Percentiles rank a stretch among this genome's conserved stretches.
These are phyloP conservation scores for Archivesica marissinica DNA, from an alignment of 1,140 invertebrate species.

Conservation along the genomic window DNA sequence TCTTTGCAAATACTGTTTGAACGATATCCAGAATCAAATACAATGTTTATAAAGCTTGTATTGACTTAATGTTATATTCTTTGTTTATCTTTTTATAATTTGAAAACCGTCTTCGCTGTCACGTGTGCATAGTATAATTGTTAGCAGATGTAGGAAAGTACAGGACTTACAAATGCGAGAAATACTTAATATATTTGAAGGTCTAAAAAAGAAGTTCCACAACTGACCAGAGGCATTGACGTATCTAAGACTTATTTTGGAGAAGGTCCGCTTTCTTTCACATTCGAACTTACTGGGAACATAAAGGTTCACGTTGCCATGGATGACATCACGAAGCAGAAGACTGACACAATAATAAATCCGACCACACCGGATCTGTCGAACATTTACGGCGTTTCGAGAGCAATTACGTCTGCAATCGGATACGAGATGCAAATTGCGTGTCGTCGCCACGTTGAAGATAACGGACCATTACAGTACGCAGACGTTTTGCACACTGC, in stretches of 20 bases:
- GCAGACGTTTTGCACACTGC: conserved; percentile 68
- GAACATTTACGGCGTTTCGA: conserved; percentile 59
- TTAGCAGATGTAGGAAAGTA: too few species aligned
- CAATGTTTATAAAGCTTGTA: too few species aligned
- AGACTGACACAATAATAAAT: conserved; percentile 66
- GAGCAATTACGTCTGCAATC: conserved; percentile 56
- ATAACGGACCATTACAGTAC: conserved; percentile 55
- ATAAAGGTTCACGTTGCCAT: conserved; percentile 57
- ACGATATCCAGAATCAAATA: too few species aligned
- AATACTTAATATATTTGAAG: too few species aligned
- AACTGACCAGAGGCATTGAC: conserved; percentile 53
- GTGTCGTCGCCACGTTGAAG: conserved; percentile 59
- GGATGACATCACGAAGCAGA: conserved; percentile 63
- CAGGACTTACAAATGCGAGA: too few species aligned
- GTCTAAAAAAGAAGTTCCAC: not conserved
- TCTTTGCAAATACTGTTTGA: too few species aligned
- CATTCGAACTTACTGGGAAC: conserved; percentile 34
- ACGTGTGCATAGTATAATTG: too few species aligned
- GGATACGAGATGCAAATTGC: conserved; percentile 56
- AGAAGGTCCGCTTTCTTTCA: conserved; percentile 51
- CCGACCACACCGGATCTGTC: conserved; percentile 54
- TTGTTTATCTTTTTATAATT: too few species aligned
- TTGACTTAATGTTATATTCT: too few species aligned
- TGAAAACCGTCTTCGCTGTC: too few species aligned
- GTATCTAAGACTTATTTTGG: conserved; percentile 60